Base-by-base conservation (phyloP, 2,888 invertebrate genomes). In the Coleophora deauratella region DNA sequence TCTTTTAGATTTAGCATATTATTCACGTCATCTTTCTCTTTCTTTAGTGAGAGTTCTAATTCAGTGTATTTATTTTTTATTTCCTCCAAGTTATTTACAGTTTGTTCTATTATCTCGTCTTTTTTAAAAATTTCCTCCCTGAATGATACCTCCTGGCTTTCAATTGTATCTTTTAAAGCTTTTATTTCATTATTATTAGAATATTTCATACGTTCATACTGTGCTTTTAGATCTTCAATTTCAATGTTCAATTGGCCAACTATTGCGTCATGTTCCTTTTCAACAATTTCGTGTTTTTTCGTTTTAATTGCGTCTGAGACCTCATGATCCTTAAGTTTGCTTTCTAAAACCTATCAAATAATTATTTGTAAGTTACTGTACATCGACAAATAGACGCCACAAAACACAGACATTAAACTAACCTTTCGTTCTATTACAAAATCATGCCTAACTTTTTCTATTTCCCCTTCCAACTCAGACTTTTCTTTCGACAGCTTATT, bases 321-420 rank as follows among this genome's bases (percentile, higher is more conserved):
- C 44, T 63, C 59, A 35, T 72, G 46, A 40, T 70, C 62, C 39
- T 54, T 46, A 37, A 72, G 44, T 49, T 58, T 61, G 38, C 49
- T 59, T 58, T 74, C 63, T 46, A 70, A 62, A 35, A 70, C 72
- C 78, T 78, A 71, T 40, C 49, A 68, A 72, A 66, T 40, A 65
- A 66, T 40, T 21, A 36, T 12, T 44, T 27, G 35, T 49, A 42
- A 58, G 51, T 46, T 15, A 43, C 37, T 57, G 49, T 55, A 42
- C 45, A 37, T 41, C 36, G 37, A 30, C 30, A 15, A 41, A 28
- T 34, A 39, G 51, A 68, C 62, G 44, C 27, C 59, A 69, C 59
- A 59, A 50, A 35, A 51, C 37, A 47, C 41, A 37, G 54, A 50
- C 44, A 43, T 27, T 41, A 47, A 49, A 75, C 80, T 54, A 72